Evolutionary conservation across 2,113 vertebrate genomes (phyloP).

Genomic region (Boleophthalmus pectinirostris): DNA sequence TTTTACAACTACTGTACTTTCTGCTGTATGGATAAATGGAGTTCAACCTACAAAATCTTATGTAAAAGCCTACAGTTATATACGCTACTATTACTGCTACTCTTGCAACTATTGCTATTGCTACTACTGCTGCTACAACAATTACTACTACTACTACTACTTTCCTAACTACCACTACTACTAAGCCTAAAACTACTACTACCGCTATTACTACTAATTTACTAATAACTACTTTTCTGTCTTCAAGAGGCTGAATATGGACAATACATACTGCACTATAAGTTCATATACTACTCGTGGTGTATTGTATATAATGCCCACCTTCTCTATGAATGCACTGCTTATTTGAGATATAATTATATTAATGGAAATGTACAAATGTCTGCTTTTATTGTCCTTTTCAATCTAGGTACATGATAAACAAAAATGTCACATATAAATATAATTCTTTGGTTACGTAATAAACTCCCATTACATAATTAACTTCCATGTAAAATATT

Average conservation of each 20-base stretch:
- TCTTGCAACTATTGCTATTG: not conserved
- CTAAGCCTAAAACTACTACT: not conserved
- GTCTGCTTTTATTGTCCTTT: too few relatives aligned
- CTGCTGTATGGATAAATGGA: not conserved
- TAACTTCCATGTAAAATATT: not conserved
- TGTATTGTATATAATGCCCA: too few relatives aligned
- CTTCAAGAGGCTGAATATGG: too few relatives aligned
- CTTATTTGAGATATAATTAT: too few relatives aligned
- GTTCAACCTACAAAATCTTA: not conserved
- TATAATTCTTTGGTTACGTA: conserved; percentile 11
- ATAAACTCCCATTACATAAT: not conserved
- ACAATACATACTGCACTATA: too few relatives aligned
- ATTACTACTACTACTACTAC: not conserved
- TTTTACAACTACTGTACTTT: not conserved
- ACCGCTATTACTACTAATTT: not conserved
- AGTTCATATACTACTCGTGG: too few relatives aligned
- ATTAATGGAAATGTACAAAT: too few relatives aligned
- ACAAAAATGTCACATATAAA: not conserved
- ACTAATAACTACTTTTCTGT: too few relatives aligned
- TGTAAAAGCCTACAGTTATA: too few relatives aligned
- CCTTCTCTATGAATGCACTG: too few relatives aligned
- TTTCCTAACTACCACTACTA: not conserved
- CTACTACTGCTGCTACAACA: not conserved
- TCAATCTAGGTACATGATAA: not conserved
- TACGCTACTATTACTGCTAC: not conserved